Percentiles rank a stretch among this genome's conserved stretches.
phyloP scores from a whole-genome alignment of 2,888 invertebrate genomes.

The Teleogryllus oceanicus region DNA sequence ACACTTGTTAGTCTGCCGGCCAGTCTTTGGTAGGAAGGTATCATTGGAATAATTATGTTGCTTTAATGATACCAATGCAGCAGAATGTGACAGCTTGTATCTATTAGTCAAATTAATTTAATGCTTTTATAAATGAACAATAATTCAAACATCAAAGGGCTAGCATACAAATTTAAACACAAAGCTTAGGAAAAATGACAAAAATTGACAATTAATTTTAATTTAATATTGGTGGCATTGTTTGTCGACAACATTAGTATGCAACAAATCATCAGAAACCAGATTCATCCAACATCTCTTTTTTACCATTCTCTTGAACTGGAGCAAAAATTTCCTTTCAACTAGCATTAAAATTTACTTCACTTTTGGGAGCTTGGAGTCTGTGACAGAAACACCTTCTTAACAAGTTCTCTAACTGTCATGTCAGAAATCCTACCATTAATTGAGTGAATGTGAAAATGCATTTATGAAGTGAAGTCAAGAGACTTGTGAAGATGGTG shows the following conservation, averaged over 20 bases:
- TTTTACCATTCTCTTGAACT: not conserved
- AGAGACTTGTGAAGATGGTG: no score
- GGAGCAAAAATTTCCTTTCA: not conserved
- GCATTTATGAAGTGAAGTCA: no score
- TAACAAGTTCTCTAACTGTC: not conserved
- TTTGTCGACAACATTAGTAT: not conserved
- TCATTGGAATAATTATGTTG: not conserved
- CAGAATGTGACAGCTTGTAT: not conserved
- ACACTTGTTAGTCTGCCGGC: not conserved
- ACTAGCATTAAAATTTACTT: no score
- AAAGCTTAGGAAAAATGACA: not conserved
- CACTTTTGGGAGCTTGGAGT: no score
- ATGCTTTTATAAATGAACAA: not conserved
- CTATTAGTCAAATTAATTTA: not conserved
- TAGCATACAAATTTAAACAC: not conserved
- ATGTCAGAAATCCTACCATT: no score
- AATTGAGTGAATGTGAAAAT: no score
- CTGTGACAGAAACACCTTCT: not conserved
- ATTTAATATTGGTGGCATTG: not conserved
- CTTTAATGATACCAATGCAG: not conserved
- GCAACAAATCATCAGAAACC: conserved; percentile 5
- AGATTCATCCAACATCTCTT: not conserved
- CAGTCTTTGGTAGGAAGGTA: not conserved
- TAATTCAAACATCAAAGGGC: not conserved
- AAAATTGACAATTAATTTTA: not conserved